Base-by-base conservation (phyloP, 2,113 vertebrate genomes). In the Dicaeum eximium region DNA sequence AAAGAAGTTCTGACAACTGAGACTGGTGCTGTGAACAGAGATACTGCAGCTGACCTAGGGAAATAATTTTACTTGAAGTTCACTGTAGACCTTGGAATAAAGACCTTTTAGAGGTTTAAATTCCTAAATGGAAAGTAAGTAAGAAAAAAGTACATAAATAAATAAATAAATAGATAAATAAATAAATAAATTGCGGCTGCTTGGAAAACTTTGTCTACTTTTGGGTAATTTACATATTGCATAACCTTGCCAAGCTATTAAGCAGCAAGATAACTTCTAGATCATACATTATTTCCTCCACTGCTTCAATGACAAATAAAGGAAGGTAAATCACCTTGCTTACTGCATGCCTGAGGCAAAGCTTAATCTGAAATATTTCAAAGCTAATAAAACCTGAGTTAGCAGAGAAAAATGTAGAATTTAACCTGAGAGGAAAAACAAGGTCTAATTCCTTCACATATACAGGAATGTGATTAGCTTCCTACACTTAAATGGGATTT, bases 261-360 rank as follows among this genome's bases (percentile, higher is more conserved):
- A 56, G 38, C 9, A 87, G 31, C 28, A 75, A 95, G 57, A 80
- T 54, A 60, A 31, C 47, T 90, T 86, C 85, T 64, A 66, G 42
- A 88, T 65, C 45, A 37, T 50, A 38, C 20, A 12, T 57, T 86
- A 75, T 40, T 95, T 88, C 42, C 44, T 91, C 38, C 15, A 35
- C 51, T 14, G 10, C 51, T 94, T 91, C 80, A 65, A 28, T 88
- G 88, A 90, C 57, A 93, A 79, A 92, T 75, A 93, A 87, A 93
- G 28, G 45, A 75, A 95, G 35, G 69, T 73, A 95, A 72, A 95
- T 81, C 69, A 94, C 82, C 70, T 83, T 88, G 33, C 51, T 81
- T 80, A 51, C 33, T 22, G 53, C 51, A 44, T 83, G 35, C 73
- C 65, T 87, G 58, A 85, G 74, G 58, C 48, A 92, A 84, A 92